Percentiles rank a stretch among this genome's conserved stretches.
These are phyloP conservation scores for Sebastes ruberrimus DNA, from an alignment of 2,797 vertebrate species.

Conservation along the genomic window DNA sequence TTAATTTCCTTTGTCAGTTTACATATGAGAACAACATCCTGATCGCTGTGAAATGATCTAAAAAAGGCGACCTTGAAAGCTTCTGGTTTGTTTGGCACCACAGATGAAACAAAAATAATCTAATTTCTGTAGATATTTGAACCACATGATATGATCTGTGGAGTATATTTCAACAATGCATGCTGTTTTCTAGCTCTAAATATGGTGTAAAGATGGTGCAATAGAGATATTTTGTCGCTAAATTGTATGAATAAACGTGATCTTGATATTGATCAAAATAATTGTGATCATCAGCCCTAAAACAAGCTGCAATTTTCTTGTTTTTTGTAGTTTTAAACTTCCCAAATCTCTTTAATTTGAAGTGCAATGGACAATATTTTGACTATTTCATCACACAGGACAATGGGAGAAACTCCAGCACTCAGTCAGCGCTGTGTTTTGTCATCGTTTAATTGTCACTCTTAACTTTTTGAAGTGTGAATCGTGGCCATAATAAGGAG, in stretches of 20 bases:
- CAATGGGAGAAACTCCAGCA: neutral
- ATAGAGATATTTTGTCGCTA: too few relatives aligned
- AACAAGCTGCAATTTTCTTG: neutral
- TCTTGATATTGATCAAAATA: too few relatives aligned
- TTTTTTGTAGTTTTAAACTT: neutral
- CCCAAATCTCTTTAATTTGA: neutral
- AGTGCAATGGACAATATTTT: neutral
- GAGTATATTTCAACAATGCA: neutral
- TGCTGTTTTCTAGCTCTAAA: neutral
- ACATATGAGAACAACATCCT: neutral
- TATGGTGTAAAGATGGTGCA: neutral
- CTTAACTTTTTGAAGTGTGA: conserved; percentile 25
- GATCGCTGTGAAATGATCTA: neutral
- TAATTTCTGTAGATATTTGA: neutral
- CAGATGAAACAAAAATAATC: conserved; percentile 3
- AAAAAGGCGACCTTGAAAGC: neutral
- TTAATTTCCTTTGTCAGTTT: neutral
- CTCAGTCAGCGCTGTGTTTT: neutral
- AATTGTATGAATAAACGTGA: too few relatives aligned
- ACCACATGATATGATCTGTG: neutral
- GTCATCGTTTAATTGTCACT: neutral
- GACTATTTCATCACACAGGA: neutral
- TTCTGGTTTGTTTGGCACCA: neutral
- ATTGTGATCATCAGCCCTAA: too few relatives aligned
- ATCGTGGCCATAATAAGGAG: neutral